Conservation (phyloP, 2,888 invertebrate species). For the Prosopocoilus inquinatus region DNA sequence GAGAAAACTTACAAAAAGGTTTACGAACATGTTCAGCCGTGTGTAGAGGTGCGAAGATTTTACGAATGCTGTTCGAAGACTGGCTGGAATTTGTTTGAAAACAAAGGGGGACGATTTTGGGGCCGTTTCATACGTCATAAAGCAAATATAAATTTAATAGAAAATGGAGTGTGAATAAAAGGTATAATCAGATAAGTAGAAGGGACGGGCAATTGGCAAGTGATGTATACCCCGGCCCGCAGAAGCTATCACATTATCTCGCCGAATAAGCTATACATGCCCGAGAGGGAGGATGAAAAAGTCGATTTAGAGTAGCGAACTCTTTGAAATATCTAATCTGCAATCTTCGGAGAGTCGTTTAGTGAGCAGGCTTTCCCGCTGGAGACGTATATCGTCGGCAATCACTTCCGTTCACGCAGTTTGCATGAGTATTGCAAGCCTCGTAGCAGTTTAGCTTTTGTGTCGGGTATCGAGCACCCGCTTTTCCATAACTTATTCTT, state of each 20-base stretch:
- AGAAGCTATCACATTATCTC: conserved; percentile 34
- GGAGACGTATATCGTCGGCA: conserved; percentile 40
- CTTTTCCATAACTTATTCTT: conserved; percentile 11
- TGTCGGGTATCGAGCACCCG: conserved; percentile 5
- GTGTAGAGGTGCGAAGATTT: too few relatives aligned
- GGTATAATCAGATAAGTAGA: conserved; percentile 34
- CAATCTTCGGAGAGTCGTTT: conserved; percentile 49
- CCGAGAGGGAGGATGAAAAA: conserved; percentile 39
- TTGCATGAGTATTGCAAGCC: conserved; percentile 32
- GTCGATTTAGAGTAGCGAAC: conserved; percentile 46
- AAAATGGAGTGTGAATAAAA: conserved; percentile 36
- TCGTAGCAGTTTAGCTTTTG: conserved; percentile 24
- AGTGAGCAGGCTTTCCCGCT: conserved; percentile 35
- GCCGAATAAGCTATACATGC: conserved; percentile 33
- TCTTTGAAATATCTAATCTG: conserved; percentile 48
- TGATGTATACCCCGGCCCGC: conserved; percentile 33
- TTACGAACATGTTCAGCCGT: too few relatives aligned
- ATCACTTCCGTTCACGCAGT: conserved; percentile 43
- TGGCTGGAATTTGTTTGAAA: neutral
- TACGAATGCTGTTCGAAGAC: neutral
- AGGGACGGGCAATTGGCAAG: conserved; percentile 35
- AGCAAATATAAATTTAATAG: conserved; percentile 25
- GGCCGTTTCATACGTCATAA: conserved; percentile 23
- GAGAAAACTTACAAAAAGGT: too few relatives aligned
- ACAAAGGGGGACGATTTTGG: conserved; percentile 5